Conservation (phyloP, 2,888 invertebrate genomes). For the Tribolium freemani region DNA sequence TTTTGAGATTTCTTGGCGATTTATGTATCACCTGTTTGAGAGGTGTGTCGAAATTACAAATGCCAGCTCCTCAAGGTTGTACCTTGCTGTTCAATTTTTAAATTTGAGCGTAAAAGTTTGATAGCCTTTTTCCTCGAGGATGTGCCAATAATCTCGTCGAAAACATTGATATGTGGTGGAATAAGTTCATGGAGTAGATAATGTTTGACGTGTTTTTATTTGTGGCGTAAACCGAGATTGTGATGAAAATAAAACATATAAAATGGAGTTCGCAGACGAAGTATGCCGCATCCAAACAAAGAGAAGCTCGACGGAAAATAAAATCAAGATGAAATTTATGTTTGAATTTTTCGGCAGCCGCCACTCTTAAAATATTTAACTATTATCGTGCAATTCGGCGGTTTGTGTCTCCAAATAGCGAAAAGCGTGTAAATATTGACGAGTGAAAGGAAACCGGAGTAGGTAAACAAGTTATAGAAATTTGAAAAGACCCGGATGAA, state of each 20-base stretch:
- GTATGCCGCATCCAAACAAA: constrained; percentile 1
- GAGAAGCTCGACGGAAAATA: background rate
- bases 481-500: constrained; percentile 15
- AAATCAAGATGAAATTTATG: background rate
- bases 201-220: constrained; percentile 1
- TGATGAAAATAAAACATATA: background rate
- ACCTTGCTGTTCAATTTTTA: background rate
- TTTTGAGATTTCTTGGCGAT: background rate
- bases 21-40: constrained; percentile 1
- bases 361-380: background rate
- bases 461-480: constrained; percentile 25
- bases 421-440: background rate
- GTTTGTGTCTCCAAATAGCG: background rate
- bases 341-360: background rate
- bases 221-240: constrained; percentile 5
- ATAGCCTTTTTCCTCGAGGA: background rate
- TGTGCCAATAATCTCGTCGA: background rate
- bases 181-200: constrained; percentile 4
- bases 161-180: background rate
- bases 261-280: background rate
- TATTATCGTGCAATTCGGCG: background rate
- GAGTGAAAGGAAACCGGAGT: constrained; percentile 19
- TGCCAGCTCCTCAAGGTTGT: constrained; percentile 3
- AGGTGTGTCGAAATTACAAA: constrained; percentile 10
- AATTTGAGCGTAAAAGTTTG: background rate